Evolutionary conservation across 2,113 vertebrate species (phyloP), one percentile per base, ranked within the genome.

Genomic region (Aphyosemion australe): DNA sequence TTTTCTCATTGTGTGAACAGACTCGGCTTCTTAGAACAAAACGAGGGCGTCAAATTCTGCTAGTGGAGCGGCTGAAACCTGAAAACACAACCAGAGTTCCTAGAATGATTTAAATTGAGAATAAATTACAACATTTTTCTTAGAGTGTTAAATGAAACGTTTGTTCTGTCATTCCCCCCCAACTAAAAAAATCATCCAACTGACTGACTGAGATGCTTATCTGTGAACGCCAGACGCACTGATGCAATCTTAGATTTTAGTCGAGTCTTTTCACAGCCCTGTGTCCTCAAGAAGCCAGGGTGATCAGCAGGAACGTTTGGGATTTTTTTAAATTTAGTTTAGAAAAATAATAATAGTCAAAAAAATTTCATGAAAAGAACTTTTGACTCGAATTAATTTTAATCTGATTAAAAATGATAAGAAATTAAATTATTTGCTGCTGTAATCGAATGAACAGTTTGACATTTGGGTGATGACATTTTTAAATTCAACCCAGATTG

Each of bases 1-100:
- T 47, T 78, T 73, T 67, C 50, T 73, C 61, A 68, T 53, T 54
- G 69, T 87, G 82, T 61, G 80, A 88, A 86, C 66, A 12, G 32
- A 32, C 42, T 76, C 68, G 34, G 67, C 61, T 93, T 92, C 91
- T 92, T 59, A 92, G 92, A 93, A 93, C 65, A 46, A 83, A 79
- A 84, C 64, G 56, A 85, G 67, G 82, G 85, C 74, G 82, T 86
- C 47, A 76, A 78, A 87, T 79, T 72, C 20, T 64, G 59, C 78
- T 54, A 20, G 56, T 65, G 18, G 53, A 15, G 49, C 67, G 13
- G 12, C 52, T 77, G 79, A 86, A 74, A 80, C 75, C 61, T 39
- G 68, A 82, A 69, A 86, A 68, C 72, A 83, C 42, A 78, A 47
- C 61, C 56, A 57, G 16, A 53, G 80, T 92, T 92, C 90, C 82